A percentile compares a stretch with the other conserved stretches of the same genome.
These are phyloP conservation scores for Eulemur macaco DNA, from an alignment of 2,113 vertebrate species.

Conservation along the genomic window DNA sequence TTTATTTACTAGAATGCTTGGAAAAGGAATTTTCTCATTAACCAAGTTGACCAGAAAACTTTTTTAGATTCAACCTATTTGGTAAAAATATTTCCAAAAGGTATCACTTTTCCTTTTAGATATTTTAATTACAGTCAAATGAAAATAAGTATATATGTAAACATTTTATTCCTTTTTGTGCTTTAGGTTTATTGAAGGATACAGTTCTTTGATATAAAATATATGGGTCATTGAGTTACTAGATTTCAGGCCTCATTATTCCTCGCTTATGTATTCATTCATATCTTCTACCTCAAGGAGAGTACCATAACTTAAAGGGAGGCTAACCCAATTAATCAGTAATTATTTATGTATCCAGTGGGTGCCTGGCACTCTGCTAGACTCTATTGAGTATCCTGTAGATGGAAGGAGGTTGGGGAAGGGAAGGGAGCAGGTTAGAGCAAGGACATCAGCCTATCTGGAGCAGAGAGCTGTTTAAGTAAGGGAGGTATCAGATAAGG, in stretches of 20 bases:
- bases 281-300: background rate
- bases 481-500: constrained; percentile 36
- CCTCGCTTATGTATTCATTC: background rate
- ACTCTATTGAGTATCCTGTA: background rate
- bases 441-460: constrained; percentile 22
- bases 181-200: background rate
- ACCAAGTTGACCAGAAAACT: background rate
- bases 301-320: background rate
- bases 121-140: constrained; percentile 31
- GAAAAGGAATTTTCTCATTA: constrained; percentile 39
- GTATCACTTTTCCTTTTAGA: constrained; percentile 30
- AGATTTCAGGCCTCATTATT: constrained; percentile 8
- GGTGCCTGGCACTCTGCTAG: background rate
- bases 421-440: constrained; percentile 5
- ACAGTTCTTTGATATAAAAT: constrained; percentile 8
- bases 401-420: background rate
- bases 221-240: background rate
- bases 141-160: background rate
- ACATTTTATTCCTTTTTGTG: background rate
- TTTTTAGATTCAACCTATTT: constrained; percentile 39
- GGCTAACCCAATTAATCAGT: background rate
- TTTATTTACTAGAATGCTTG: constrained; percentile 27
- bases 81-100: constrained; percentile 29
- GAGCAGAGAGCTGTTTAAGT: constrained; percentile 23
- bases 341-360: background rate